Conservation (phyloP, 2,888 invertebrate genomes). For the Nesidiocoris tenuis region DNA sequence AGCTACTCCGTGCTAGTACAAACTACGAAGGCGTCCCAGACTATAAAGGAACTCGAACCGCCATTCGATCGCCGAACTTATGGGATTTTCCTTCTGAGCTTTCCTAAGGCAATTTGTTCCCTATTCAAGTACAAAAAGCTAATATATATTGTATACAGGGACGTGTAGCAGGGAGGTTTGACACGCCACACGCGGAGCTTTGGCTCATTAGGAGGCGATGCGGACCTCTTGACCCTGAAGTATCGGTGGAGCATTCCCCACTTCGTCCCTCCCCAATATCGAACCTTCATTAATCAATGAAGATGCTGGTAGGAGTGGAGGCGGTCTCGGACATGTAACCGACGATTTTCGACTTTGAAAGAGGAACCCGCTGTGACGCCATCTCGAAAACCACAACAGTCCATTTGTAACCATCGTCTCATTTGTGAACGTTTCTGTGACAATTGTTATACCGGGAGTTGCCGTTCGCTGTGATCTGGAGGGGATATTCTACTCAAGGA, state of each 20-base stretch:
- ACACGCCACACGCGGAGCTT: conserved; percentile 12
- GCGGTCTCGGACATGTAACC: not conserved
- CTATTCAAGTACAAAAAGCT: conserved; percentile 33
- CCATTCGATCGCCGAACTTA: conserved; percentile 9
- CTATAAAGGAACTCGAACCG: conserved; percentile 2
- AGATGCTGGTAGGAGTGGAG: not conserved
- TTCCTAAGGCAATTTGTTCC: conserved; percentile 32
- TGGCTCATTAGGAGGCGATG: conserved; percentile 22
- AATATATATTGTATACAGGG: not conserved
- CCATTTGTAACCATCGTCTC: conserved; percentile 30
- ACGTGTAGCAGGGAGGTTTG: conserved; percentile 4
- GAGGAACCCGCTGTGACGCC: conserved; percentile 17
- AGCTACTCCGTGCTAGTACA: conserved; percentile 1
- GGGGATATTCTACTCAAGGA: too few relatives aligned
- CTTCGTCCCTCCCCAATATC: not conserved
- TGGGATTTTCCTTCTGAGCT: conserved; percentile 11
- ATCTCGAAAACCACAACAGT: conserved; percentile 29
- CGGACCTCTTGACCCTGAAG: conserved; percentile 40
- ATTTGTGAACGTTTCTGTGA: not conserved
- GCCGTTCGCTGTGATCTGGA: too few relatives aligned
- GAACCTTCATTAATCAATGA: conserved; percentile 34
- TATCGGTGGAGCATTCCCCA: not conserved
- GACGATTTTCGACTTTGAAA: conserved; percentile 23
- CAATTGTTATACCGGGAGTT: too few relatives aligned
- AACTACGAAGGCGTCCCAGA: not conserved